These are phyloP conservation scores for Ptychobarbus kaznakovi DNA, from an alignment of 2,797 vertebrate genomes.

Conservation along the genomic window DNA sequence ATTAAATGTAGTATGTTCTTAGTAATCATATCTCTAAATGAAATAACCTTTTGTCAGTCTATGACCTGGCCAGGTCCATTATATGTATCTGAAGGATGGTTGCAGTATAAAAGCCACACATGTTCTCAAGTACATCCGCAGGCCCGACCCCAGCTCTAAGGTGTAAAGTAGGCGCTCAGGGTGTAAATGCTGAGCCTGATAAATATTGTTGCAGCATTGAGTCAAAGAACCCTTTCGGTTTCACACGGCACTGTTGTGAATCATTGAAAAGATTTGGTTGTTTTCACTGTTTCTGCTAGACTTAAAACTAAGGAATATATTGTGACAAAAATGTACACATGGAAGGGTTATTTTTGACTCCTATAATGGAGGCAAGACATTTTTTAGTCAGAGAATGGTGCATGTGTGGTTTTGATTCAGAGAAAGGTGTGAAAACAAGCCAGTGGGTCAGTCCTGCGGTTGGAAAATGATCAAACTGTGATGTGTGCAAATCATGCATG, in stretches of 20 bases:
- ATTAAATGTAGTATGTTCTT: neutral
- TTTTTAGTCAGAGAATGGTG: neutral
- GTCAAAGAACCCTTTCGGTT: neutral
- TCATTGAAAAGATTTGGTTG: neutral
- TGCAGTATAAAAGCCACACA: neutral
- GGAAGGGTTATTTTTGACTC: slow-evolving; percentile 4
- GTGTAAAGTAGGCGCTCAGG: neutral
- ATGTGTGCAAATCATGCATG: neutral
- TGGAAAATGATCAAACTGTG: slow-evolving; percentile 16
- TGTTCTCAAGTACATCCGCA: neutral
- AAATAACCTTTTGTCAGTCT: neutral
- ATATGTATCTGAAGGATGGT: neutral
- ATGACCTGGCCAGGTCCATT: neutral
- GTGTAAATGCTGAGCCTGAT: neutral
- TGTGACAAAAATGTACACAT: neutral
- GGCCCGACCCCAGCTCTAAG: neutral
- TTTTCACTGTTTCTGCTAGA: neutral
- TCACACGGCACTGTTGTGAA: neutral
- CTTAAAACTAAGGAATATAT: neutral
- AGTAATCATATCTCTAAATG: neutral
- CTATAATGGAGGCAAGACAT: neutral
- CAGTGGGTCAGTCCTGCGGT: slow-evolving; percentile 3
- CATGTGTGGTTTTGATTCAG: slow-evolving; percentile 11
- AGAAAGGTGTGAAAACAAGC: neutral
- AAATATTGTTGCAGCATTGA: neutral